Evolutionary conservation across 2,113 vertebrate species (phyloP), one percentile per base, ranked within the genome.

Genomic region (Eulemur rufifrons): DNA sequence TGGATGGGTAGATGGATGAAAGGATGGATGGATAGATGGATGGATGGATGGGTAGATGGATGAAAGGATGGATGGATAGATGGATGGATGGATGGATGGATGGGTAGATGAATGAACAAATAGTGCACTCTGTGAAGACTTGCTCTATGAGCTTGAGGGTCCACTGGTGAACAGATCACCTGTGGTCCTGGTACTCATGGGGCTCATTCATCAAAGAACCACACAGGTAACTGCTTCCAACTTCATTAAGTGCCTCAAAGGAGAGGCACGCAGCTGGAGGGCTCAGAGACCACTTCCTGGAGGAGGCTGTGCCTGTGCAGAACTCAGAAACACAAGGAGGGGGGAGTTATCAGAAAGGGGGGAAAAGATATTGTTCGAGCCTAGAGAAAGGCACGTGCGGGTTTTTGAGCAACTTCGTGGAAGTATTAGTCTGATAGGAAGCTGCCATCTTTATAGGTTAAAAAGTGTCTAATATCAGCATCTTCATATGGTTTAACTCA

Each of bases 21-120:
- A 13, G 34, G 5, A 14, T 29, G 45, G 2, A 32, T 32, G 2
- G 39, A 6, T 2, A 0, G 32, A 25, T 69, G 37, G 3, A 18
- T 6, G 8, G 6, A 17, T 25, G 18, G 69, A 6, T 5, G 1
- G 66, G 27, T 71, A 14, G 5, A 20, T 7, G 34, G 4, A 13
- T 27, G 12, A 42, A 20, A 39, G 11, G 11, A 15, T 12, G 45
- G 3, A 21, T 20, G 45, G 3, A 32, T 21, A 2, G 69, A 6
- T 0, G 0, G 15, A n/a, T 59, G 32, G 1, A 20, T 6, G 3
- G 6, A 18, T 17, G 6, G 7, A 29, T 27, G 12, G 27, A 20
- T 50, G 34, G 11, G 10, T 20, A 34, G 3, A 14, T 29, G 45
- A 2, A 32, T 32, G 3, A 76, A 25, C 21, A 34, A 80, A 39